phyloP scores from a whole-genome alignment of 2,113 vertebrate genomes.

The Cervus canadensis region DNA sequence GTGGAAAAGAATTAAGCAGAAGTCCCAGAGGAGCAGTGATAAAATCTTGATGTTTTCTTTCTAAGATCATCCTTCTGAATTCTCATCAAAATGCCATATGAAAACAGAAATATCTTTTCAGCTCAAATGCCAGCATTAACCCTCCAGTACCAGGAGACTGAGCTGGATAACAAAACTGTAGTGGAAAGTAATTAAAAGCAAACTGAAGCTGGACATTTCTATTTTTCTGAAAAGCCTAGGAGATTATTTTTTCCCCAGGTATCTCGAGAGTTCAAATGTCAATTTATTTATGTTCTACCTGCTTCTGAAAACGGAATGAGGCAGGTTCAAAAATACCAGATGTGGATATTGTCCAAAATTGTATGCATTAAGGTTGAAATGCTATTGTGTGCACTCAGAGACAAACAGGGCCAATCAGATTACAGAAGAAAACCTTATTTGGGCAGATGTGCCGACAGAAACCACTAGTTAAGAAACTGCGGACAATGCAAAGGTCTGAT shows the following conservation, averaged over 20 bases:
- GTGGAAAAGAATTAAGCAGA: constrained; percentile 11
- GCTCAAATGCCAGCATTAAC: background rate
- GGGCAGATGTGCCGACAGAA: background rate
- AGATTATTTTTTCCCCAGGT: background rate
- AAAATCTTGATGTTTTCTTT: constrained; percentile 30
- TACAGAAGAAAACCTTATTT: background rate
- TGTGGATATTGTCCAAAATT: background rate
- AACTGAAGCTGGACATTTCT: background rate
- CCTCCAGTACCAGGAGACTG: background rate
- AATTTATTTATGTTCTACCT: constrained; percentile 10
- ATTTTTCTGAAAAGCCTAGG: constrained; percentile 15
- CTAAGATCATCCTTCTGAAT: constrained; percentile 35
- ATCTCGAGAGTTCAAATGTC: constrained; percentile 2
- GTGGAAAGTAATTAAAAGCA: background rate
- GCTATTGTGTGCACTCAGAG: background rate
- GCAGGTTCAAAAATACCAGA: background rate
- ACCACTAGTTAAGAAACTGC: accelerated
- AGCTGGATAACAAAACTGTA: background rate
- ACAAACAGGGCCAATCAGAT: background rate
- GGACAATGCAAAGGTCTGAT: background rate
- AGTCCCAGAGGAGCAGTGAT: background rate
- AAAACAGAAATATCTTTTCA: constrained; percentile 37
- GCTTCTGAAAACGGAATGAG: constrained; percentile 21
- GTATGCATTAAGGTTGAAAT: background rate
- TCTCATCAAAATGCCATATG: constrained; percentile 5